Percentiles rank a stretch among this genome's conserved stretches.
Conservation (phyloP, 2,888 invertebrate genomes). For the Rutpela maculata region DNA sequence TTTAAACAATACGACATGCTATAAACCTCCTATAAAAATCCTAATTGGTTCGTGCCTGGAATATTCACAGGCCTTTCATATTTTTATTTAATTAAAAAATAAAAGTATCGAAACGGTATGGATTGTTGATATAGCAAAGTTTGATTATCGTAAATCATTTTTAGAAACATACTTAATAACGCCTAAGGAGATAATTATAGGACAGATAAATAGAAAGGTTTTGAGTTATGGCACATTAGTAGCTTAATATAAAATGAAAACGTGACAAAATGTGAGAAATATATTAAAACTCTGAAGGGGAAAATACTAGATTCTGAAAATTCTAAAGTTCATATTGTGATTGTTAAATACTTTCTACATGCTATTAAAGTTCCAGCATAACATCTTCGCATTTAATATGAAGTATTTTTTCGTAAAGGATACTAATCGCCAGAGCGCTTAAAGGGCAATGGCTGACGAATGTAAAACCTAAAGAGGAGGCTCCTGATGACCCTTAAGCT, state of each 20-base stretch:
- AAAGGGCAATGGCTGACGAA: no score
- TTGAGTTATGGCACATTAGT: slow-evolving; percentile 35
- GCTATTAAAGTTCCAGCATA: slow-evolving; percentile 50
- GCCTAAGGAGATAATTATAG: slow-evolving; percentile 38
- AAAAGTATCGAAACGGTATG: slow-evolving; percentile 20
- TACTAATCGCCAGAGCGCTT: no score
- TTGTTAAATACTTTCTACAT: slow-evolving; percentile 68
- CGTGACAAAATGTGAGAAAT: slow-evolving; percentile 16
- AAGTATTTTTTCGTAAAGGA: no score
- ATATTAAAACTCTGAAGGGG: neutral
- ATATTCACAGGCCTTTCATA: slow-evolving; percentile 8
- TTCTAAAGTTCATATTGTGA: neutral
- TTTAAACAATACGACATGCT: slow-evolving; percentile 17
- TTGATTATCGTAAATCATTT: slow-evolving; percentile 38
- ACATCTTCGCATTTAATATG: no score
- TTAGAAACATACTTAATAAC: slow-evolving; percentile 27
- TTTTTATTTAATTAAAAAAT: slow-evolving; percentile 36
- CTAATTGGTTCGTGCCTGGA: slow-evolving; percentile 17
- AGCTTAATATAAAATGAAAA: slow-evolving; percentile 30
- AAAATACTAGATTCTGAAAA: neutral
- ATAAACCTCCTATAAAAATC: slow-evolving; percentile 18
- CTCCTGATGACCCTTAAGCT: no score
- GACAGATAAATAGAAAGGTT: slow-evolving; percentile 26
- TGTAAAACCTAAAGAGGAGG: no score
- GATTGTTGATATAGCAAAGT: slow-evolving; percentile 36